phyloP scores from a whole-genome alignment of 2,797 vertebrate genomes.

The Cossypha niveicapilla region DNA sequence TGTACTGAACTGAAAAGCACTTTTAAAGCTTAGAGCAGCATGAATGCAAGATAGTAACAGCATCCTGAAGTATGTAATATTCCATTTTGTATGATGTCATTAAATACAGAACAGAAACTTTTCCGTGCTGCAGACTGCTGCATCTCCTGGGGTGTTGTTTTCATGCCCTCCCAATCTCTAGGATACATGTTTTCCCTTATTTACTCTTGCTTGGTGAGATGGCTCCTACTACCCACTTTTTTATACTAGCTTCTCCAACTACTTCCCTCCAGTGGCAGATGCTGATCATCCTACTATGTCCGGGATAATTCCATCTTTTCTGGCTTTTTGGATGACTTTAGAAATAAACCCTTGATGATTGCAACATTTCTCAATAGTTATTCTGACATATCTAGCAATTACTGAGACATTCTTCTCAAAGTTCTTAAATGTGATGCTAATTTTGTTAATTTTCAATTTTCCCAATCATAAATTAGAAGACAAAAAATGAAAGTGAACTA shows the following conservation, averaged over 20 bases:
- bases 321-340: background rate
- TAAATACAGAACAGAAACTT: background rate
- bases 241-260: background rate
- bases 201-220: background rate
- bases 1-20: background rate
- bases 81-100: background rate
- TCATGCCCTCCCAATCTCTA: background rate
- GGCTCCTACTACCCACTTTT: background rate
- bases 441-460: background rate
- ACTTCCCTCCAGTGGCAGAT: background rate
- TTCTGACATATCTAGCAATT: background rate
- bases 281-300: background rate
- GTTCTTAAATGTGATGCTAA: background rate
- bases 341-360: background rate
- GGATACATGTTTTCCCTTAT: background rate
- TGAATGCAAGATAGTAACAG: background rate
- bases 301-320: background rate
- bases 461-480: background rate
- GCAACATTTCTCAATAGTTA: background rate
- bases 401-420: background rate
- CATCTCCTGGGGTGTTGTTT: background rate
- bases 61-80: background rate
- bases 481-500: background rate
- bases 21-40: background rate
- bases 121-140: background rate